Evolutionary conservation across 92 coral and sea anemone species (phyloP).

Genomic region (Heliopora coerulea): DNA sequence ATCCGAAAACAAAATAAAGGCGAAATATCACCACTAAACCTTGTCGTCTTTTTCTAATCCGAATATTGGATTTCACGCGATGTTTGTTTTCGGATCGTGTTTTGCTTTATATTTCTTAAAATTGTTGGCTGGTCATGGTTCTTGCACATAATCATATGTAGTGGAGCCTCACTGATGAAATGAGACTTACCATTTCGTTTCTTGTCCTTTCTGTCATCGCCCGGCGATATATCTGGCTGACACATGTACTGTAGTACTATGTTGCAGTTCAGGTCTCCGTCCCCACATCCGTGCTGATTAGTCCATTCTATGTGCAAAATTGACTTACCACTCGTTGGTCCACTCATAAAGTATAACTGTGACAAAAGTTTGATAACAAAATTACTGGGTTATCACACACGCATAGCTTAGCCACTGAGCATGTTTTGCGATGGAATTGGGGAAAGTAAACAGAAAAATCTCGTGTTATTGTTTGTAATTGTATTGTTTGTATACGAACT

Average conservation of each 20-base stretch:
- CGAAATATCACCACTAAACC: too few relatives aligned
- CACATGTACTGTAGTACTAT: conserved; percentile 84
- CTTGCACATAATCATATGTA: conserved; percentile 61
- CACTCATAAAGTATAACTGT: conserved; percentile 17
- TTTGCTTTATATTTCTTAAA: too few relatives aligned
- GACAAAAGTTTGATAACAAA: background rate
- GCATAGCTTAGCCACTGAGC: too few relatives aligned
- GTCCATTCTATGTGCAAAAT: conserved; percentile 87
- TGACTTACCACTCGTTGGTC: conserved; percentile 49
- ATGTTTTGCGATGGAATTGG: too few relatives aligned
- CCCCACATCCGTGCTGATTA: conserved; percentile 95
- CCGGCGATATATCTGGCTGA: conserved; percentile 42
- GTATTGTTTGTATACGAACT: too few relatives aligned
- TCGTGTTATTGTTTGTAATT: too few relatives aligned
- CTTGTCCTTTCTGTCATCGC: conserved; percentile 5
- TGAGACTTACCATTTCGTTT: conserved; percentile 27
- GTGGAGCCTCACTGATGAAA: conserved; percentile 65
- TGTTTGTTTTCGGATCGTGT: too few relatives aligned
- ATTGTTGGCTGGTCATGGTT: too few relatives aligned
- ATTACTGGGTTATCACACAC: background rate
- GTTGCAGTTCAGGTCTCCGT: conserved; percentile 80
- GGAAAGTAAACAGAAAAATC: too few relatives aligned
- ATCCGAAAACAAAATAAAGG: too few relatives aligned
- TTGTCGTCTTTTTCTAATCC: too few relatives aligned
- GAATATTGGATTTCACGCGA: too few relatives aligned